Percentiles rank a stretch among this genome's conserved stretches.
phyloP scores from a whole-genome alignment of 2,113 vertebrate species.

The Sapayoa aenigma region DNA sequence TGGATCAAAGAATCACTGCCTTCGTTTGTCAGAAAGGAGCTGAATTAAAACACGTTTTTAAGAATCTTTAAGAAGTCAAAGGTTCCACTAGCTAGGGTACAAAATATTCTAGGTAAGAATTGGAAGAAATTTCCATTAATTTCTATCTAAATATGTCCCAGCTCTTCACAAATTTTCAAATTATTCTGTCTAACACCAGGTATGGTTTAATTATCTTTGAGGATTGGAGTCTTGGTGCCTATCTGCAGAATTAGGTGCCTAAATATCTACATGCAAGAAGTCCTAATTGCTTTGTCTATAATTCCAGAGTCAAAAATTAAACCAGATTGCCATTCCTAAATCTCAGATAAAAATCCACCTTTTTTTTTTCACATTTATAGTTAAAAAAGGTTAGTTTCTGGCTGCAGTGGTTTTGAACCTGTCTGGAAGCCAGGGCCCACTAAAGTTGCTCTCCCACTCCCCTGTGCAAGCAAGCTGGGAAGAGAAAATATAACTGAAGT shows the following conservation, averaged over 20 bases:
- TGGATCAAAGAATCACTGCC: background rate
- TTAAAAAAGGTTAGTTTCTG: background rate
- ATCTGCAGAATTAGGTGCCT: background rate
- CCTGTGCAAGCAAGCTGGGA: too few relatives aligned
- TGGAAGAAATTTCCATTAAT: background rate
- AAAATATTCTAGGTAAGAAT: background rate
- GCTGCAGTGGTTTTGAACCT: too few relatives aligned
- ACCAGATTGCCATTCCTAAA: background rate
- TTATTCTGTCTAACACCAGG: background rate
- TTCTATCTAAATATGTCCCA: background rate
- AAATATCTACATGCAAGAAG: background rate
- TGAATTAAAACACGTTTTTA: background rate
- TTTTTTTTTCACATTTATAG: background rate
- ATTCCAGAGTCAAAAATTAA: background rate
- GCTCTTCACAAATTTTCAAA: background rate
- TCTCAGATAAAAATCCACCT: background rate
- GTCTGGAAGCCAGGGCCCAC: too few relatives aligned
- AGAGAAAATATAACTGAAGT: too few relatives aligned
- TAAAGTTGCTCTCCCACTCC: too few relatives aligned
- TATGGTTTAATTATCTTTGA: background rate
- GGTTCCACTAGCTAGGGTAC: background rate
- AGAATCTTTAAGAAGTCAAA: background rate
- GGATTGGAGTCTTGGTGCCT: background rate
- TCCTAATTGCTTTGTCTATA: background rate
- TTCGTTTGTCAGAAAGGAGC: background rate